phyloP scores from a whole-genome alignment of 2,797 vertebrate species.

The Sebastes vulpes region DNA sequence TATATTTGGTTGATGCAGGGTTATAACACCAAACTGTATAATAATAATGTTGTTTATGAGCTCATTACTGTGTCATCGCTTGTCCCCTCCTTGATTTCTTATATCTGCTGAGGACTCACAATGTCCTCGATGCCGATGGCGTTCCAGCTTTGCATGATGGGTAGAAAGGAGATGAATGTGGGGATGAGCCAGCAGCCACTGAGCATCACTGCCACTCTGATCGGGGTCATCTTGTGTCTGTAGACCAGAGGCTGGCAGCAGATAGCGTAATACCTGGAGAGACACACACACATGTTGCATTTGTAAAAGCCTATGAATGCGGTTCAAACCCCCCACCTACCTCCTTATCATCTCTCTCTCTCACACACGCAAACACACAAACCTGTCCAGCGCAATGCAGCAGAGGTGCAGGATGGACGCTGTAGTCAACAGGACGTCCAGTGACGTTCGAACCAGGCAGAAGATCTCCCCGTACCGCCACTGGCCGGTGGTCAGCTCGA shows the following conservation, averaged over 20 bases:
- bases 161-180: slow-evolving; percentile 89
- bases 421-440: slow-evolving; percentile 88
- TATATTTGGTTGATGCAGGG: background rate
- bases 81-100: background rate
- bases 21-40: background rate
- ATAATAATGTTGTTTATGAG: background rate
- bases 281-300: background rate
- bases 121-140: slow-evolving; percentile 89
- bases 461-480: slow-evolving; percentile 87
- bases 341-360: background rate
- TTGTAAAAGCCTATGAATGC: background rate
- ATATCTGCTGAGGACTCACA: slow-evolving; percentile 74
- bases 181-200: slow-evolving; percentile 89
- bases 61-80: background rate
- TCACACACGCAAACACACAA: slow-evolving; percentile 5
- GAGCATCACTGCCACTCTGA: slow-evolving; percentile 87
- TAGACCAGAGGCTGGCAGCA: slow-evolving; percentile 90
- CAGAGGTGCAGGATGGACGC: slow-evolving; percentile 88
- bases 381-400: slow-evolving; percentile 90
- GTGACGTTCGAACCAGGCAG: slow-evolving; percentile 87
- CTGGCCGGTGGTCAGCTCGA: slow-evolving; percentile 85
- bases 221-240: slow-evolving; percentile 89
- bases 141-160: slow-evolving; percentile 91
- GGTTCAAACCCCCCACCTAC: background rate
- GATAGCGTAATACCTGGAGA: slow-evolving; percentile 88